Evolutionary conservation across 2,113 vertebrate genomes (phyloP), one percentile per base, ranked within the genome.

Genomic region (Phalacrocorax carbo): DNA sequence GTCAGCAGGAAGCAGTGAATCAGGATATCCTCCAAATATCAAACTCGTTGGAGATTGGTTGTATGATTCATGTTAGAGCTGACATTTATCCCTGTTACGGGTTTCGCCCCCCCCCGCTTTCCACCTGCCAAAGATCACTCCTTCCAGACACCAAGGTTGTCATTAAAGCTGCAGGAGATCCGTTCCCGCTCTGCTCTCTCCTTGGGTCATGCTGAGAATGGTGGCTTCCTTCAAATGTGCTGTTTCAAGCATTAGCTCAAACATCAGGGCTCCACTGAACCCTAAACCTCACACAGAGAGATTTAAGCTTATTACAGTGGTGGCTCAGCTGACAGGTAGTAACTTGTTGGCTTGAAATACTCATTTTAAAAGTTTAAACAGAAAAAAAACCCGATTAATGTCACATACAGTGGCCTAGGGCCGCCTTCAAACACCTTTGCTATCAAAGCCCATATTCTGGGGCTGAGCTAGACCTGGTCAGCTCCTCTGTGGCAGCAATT

Each of bases 21-120:
- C 97, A 97, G 97, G 96, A 88, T 86, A 42, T 96, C 91, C 97
- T 98, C 90, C 97, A 91, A 91, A 95, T 83, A 97, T 46, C 73
- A 36, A 64, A 83, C 93, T 64, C 14, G 2, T 70, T 40, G 82
- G 85, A 79, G 69, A 58, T 61, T 55, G 85, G 51, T 61, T 30
- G 71, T 2, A 42, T 97, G 97, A 98, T 96, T 97, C 96, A 38
- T 68, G 77, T 82, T 64, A 57, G 94, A 96, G 90, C 80, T 97
- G 97, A 96, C 96, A 93, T 92, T 95, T 96, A 86, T 96, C 90
- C 87, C 65, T 65, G 17, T 72, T 65, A 75, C 9, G 34, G 11
- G 38, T 38, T 38, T 38, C 10, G 38, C 38, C 38, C 38, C 9
- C 38, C 17, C 16, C 55, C 60, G 42, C 77, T 88, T 23, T 86